phyloP scores from a whole-genome alignment of 1,140 invertebrate genomes.

The Geopemphigus sp. region DNA sequence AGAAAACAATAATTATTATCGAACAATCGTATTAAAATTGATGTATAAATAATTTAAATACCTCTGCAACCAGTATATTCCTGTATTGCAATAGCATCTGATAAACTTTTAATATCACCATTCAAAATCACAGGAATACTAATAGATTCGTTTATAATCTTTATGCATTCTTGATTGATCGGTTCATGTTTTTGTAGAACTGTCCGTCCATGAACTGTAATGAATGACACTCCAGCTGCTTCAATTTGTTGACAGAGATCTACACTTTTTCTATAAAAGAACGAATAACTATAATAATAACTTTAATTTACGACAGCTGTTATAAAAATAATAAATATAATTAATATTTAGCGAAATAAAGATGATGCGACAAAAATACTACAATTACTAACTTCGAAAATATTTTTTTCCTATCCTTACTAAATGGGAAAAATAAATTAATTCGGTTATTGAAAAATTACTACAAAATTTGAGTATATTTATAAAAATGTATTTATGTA shows the following conservation, averaged over 20 bases:
- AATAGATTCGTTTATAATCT: conserved; percentile 69
- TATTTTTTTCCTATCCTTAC: too few relatives aligned
- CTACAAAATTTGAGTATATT: too few relatives aligned
- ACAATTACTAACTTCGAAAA: too few relatives aligned
- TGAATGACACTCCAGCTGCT: conserved; percentile 79
- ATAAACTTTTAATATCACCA: conserved; percentile 76
- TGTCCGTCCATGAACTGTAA: conserved; percentile 88
- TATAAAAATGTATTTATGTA: too few relatives aligned
- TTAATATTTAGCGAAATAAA: not conserved
- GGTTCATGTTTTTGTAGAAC: conserved; percentile 75
- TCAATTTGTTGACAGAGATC: conserved; percentile 77
- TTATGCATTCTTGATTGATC: conserved; percentile 72
- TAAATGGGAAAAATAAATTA: too few relatives aligned
- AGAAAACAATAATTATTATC: not conserved
- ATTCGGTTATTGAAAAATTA: too few relatives aligned
- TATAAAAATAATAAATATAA: not conserved
- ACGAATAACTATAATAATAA: not conserved
- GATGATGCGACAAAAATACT: too few relatives aligned
- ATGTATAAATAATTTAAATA: conserved; percentile 49
- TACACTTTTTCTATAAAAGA: conserved; percentile 60
- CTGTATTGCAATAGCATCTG: conserved; percentile 68
- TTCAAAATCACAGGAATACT: conserved; percentile 85
- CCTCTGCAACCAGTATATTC: conserved; percentile 72
- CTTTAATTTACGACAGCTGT: not conserved
- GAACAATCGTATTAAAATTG: not conserved